Conservation (phyloP, 2,113 vertebrate genomes). For the Oncorhynchus nerka region DNA sequence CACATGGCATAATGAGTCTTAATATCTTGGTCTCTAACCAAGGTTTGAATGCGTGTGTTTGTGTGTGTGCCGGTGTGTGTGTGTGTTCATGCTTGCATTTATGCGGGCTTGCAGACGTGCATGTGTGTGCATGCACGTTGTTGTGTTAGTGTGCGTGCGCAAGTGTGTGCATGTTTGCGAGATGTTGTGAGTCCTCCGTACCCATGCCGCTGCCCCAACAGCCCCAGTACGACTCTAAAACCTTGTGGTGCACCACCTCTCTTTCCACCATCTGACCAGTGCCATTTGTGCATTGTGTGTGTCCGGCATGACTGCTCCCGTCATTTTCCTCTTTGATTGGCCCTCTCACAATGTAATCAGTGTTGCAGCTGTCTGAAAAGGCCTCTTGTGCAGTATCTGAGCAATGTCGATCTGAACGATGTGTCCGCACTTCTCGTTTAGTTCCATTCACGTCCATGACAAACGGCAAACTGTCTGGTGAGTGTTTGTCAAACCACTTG, state of each 20-base stretch:
- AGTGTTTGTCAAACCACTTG: constrained; percentile 73
- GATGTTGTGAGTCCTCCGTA: constrained; percentile 28
- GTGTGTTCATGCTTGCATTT: neutral
- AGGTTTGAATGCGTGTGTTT: constrained; percentile 10
- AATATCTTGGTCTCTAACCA: constrained; percentile 55
- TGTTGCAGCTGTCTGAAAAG: constrained; percentile 77
- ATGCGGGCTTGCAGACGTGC: neutral
- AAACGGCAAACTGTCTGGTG: constrained; percentile 74
- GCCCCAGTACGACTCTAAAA: constrained; percentile 55
- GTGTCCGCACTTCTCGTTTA: constrained; percentile 69
- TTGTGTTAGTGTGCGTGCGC: neutral
- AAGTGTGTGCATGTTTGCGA: neutral
- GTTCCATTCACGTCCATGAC: constrained; percentile 73
- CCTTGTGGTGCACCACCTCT: constrained; percentile 51
- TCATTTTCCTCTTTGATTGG: constrained; percentile 77
- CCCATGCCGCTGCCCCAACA: constrained; percentile 45
- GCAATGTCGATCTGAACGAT: constrained; percentile 68
- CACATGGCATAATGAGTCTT: constrained; percentile 58
- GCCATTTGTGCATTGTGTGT: constrained; percentile 72
- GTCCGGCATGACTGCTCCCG: constrained; percentile 68
- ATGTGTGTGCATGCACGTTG: neutral
- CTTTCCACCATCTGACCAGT: constrained; percentile 61
- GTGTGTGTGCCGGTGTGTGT: neutral
- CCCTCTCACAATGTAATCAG: constrained; percentile 75
- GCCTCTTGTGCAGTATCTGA: constrained; percentile 70